Evolutionary conservation across 2,888 invertebrate genomes (phyloP).

Genomic region (Entomobrya proxima): DNA sequence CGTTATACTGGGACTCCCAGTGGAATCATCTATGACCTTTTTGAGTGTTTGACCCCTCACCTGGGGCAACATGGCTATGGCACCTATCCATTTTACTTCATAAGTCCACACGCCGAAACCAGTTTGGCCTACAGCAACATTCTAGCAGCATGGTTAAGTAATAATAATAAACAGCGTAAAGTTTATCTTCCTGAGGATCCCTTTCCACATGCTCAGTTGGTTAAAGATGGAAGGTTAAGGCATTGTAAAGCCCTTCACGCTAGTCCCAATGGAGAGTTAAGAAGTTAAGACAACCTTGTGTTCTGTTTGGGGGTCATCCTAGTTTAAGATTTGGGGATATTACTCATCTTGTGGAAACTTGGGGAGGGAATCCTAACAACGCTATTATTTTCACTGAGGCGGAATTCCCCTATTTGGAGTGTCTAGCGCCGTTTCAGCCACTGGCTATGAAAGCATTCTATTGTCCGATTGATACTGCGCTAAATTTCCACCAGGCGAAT

Average conservation of each 20-base stretch:
- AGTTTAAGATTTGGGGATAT: slow-evolving; percentile 97
- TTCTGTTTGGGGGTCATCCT: slow-evolving; percentile 98
- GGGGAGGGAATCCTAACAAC: slow-evolving; percentile 93
- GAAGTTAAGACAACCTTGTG: slow-evolving; percentile 89
- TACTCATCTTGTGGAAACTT: slow-evolving; percentile 96
- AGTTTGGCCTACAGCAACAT: slow-evolving; percentile 98
- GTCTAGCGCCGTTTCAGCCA: slow-evolving; percentile 96
- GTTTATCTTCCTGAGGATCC: slow-evolving; percentile 98
- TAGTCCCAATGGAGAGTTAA: slow-evolving; percentile 68
- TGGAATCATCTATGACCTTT: slow-evolving; percentile 96
- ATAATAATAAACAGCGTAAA: slow-evolving; percentile 91
- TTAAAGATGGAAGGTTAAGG: slow-evolving; percentile 88
- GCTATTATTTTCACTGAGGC: slow-evolving; percentile 98
- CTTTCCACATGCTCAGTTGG: slow-evolving; percentile 94
- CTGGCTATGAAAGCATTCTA: slow-evolving; percentile 96
- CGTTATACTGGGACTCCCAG: slow-evolving; percentile 97
- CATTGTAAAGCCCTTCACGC: slow-evolving; percentile 91
- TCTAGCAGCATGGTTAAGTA: slow-evolving; percentile 95
- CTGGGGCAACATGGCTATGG: slow-evolving; percentile 89
- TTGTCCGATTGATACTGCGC: slow-evolving; percentile 96
- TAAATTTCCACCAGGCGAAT: slow-evolving; percentile 95
- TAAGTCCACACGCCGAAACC: slow-evolving; percentile 97
- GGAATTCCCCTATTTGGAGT: slow-evolving; percentile 95
- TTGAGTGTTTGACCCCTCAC: slow-evolving; percentile 95
- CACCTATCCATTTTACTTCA: slow-evolving; percentile 94